Base-by-base conservation (phyloP, 2,113 vertebrate species). In the Hemibagrus wyckioides region DNA sequence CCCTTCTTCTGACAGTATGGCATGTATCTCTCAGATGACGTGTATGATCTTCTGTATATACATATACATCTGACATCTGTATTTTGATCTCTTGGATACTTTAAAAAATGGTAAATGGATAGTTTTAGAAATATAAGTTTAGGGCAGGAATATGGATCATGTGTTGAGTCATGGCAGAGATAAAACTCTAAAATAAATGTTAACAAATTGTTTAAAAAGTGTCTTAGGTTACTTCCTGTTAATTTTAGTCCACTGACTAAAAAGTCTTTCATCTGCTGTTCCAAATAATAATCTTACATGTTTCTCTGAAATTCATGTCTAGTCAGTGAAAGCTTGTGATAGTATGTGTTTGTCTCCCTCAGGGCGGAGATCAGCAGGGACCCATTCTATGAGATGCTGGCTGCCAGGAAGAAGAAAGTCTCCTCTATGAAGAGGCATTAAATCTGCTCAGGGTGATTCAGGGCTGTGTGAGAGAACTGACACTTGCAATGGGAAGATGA, bases 301-400 rank as follows among this genome's bases (percentile, higher is more conserved):
- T 73, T 41, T 73, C 69, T 44, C 1, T 73, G 39, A 41, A 50
- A n/a, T 76, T 48, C 41, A 44, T 39, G 33, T 41, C 36, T 73
- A 8, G 8, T 23, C 21, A 50, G 25, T 76, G 25, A 76, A 50
- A 50, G 25, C 73, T 50, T n/a, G 25, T 86, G 13, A 44, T 25
- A 19, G 41, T 85, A 50, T 36, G 5, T 57, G 8, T 67, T 44
- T 41, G 44, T 57, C n/a, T 1, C 23, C 61, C 87, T 4, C 94
- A 99, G 98, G 92, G 97, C 98, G 0, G 98, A 97, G 3, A 99
- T 99, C 92, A 99, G 98, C 96, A 95, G 97, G 89, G 98, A 99
- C 91, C 98, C 98, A 13, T 99, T 99, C 94, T 99, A 99, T 0
- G 98, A 99, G 94, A 99, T 99, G 98, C 93, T 99, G 89, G 98